phyloP scores from a whole-genome alignment of 1,140 invertebrate species.

The Wasmannia auropunctata region DNA sequence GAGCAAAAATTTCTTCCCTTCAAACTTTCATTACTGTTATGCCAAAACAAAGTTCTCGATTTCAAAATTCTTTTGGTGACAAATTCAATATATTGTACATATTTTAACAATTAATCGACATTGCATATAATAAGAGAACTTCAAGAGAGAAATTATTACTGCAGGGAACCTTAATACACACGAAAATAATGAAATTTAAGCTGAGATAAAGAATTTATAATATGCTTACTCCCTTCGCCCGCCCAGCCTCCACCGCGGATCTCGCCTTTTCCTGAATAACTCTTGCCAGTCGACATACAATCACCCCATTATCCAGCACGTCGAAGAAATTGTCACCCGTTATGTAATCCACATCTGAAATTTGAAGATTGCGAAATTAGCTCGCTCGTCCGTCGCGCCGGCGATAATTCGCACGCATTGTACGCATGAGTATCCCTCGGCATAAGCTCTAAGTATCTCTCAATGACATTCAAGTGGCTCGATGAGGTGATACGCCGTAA shows the following conservation, averaged over 20 bases:
- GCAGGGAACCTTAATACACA: not conserved
- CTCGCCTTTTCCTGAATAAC: slow-evolving; percentile 91
- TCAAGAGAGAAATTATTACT: not conserved
- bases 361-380: slow-evolving; percentile 54
- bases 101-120: not conserved
- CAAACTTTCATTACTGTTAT: not conserved
- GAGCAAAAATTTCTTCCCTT: too few species aligned
- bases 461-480: slow-evolving; percentile 50
- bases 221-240: slow-evolving; percentile 87
- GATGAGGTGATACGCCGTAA: slow-evolving; percentile 44
- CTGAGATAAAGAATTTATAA: not conserved
- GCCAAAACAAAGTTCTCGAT: not conserved
- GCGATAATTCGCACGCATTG: not conserved
- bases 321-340: slow-evolving; percentile 92
- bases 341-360: slow-evolving; percentile 90
- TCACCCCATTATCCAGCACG: slow-evolving; percentile 92
- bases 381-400: not conserved
- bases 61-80: not conserved
- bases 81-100: not conserved
- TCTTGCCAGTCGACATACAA: slow-evolving; percentile 91
- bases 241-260: slow-evolving; percentile 87
- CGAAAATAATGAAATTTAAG: not conserved
- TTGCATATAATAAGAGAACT: not conserved
- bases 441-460: slow-evolving; percentile 7
- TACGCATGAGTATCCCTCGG: not conserved